A percentile compares a stretch with the other conserved stretches of the same genome.
phyloP scores from a whole-genome alignment of 2,797 vertebrate species.

The Typhlichthys eigenmanni region DNA sequence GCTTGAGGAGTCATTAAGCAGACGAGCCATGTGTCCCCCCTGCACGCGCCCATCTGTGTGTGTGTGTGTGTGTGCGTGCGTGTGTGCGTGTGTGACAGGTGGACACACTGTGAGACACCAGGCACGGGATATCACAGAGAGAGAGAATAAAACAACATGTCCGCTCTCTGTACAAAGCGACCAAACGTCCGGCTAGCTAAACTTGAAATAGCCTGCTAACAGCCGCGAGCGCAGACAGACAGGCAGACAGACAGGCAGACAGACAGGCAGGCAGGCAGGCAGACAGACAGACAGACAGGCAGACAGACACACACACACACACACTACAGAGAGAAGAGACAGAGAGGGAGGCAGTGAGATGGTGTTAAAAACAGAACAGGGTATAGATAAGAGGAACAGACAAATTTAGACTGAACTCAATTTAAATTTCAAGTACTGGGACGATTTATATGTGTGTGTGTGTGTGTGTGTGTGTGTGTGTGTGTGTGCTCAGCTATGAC shows the following conservation, averaged over 20 bases:
- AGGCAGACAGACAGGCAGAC: too few relatives aligned
- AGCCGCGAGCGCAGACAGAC: slow-evolving; percentile 51
- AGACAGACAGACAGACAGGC: too few relatives aligned
- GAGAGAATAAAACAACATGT: slow-evolving; percentile 51
- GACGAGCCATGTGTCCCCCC: slow-evolving; percentile 45
- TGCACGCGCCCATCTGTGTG: slow-evolving; percentile 55
- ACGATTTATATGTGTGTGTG: background rate
- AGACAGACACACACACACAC: slow-evolving; percentile 2
- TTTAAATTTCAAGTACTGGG: slow-evolving; percentile 18
- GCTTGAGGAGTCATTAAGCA: slow-evolving; percentile 37
- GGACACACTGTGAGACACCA: slow-evolving; percentile 56
- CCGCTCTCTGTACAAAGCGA: slow-evolving; percentile 33
- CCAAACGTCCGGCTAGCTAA: slow-evolving; percentile 49
- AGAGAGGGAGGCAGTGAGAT: background rate
- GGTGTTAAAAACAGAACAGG: background rate
- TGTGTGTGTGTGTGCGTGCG: slow-evolving; percentile 9
- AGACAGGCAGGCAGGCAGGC: too few relatives aligned
- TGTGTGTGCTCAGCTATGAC: background rate
- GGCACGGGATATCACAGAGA: slow-evolving; percentile 22
- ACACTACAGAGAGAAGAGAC: slow-evolving; percentile 21
- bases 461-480: background rate
- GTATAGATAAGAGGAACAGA: slow-evolving; percentile 24
- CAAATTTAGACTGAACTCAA: slow-evolving; percentile 34
- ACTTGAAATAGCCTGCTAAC: slow-evolving; percentile 49
- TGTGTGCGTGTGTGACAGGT: slow-evolving; percentile 58